A percentile compares a stretch with the other conserved stretches of the same genome.
These are phyloP conservation scores for Colostygia pectinataria DNA, from an alignment of 2,888 invertebrate genomes.

Conservation along the genomic window DNA sequence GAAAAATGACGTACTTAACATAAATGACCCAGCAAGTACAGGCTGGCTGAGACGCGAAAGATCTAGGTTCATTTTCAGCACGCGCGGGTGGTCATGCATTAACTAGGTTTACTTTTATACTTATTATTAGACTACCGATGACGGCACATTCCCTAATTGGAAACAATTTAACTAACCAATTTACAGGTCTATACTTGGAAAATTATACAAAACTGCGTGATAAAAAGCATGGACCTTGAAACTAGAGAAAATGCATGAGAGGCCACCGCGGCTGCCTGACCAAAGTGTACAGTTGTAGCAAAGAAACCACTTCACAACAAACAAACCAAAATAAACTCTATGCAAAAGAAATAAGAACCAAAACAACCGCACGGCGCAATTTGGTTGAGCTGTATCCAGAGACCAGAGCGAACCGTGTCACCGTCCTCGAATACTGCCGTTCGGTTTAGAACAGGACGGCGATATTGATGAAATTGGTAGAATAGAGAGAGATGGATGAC, in stretches of 20 bases:
- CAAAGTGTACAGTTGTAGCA: constrained; percentile 51
- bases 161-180: constrained; percentile 46
- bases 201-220: constrained; percentile 45
- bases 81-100: too few relatives aligned
- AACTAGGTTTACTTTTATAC: too few relatives aligned
- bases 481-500: constrained; percentile 45
- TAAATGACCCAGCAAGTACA: too few relatives aligned
- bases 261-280: constrained; percentile 55
- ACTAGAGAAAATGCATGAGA: constrained; percentile 58
- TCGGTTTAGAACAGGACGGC: constrained; percentile 46
- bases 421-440: constrained; percentile 61
- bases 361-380: constrained; percentile 25
- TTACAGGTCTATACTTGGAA: constrained; percentile 50
- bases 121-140: too few relatives aligned
- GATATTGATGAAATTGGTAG: constrained; percentile 18
- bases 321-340: constrained; percentile 18
- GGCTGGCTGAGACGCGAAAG: too few relatives aligned
- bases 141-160: too few relatives aligned
- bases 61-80: too few relatives aligned
- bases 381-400: constrained; percentile 48
- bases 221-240: constrained; percentile 54
- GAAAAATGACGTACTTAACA: too few relatives aligned
- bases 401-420: constrained; percentile 57
- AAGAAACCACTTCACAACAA: constrained; percentile 10
- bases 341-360: neutral